These are phyloP conservation scores for Cryptus armator DNA, from an alignment of 2,888 invertebrate species.

Conservation along the genomic window DNA sequence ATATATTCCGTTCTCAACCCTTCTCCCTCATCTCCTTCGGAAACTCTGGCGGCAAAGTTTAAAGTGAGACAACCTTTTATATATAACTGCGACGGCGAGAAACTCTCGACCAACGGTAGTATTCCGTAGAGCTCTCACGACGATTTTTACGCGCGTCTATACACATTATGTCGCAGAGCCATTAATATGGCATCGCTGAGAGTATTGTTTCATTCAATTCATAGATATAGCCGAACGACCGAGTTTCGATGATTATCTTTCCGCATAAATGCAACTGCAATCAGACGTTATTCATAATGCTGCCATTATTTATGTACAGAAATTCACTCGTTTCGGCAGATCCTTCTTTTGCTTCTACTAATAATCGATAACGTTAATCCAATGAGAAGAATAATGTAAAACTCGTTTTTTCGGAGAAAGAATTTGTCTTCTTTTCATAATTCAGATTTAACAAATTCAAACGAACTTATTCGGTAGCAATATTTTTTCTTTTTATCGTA, in stretches of 20 bases:
- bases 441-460: too few relatives aligned
- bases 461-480: too few relatives aligned
- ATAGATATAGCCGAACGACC: background rate
- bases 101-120: constrained; percentile 1
- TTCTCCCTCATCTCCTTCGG: constrained; percentile 12
- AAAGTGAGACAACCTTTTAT: constrained; percentile 40
- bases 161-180: background rate
- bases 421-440: too few relatives aligned
- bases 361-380: too few relatives aligned
- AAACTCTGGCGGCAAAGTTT: constrained; percentile 31
- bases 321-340: background rate
- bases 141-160: constrained; percentile 8
- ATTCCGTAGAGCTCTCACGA: constrained; percentile 6
- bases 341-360: background rate
- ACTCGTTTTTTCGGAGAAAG: too few relatives aligned
- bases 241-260: background rate
- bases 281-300: background rate
- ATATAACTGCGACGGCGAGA: constrained; percentile 10
- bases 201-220: background rate
- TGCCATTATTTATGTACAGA: background rate
- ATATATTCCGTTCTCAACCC: constrained; percentile 30
- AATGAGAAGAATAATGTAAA: too few relatives aligned
- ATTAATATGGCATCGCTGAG: background rate
- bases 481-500: too few relatives aligned
- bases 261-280: background rate